Conservation (phyloP, 2,797 vertebrate genomes). For the Gouania willdenowi region DNA sequence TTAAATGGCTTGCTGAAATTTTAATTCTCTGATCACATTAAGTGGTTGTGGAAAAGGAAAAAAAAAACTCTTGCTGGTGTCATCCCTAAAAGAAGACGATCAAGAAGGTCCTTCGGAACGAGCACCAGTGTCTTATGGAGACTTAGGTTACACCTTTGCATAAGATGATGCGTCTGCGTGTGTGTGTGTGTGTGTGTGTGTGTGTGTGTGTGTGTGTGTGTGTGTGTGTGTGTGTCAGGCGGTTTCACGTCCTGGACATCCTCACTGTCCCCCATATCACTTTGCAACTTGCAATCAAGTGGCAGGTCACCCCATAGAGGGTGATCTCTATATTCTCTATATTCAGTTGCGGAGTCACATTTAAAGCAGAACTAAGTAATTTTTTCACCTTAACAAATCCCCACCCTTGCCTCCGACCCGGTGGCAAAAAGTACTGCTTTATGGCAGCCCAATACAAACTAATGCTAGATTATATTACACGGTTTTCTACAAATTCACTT, state of each 20-base stretch:
- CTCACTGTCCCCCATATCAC: constrained; percentile 22
- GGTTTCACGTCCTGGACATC: constrained; percentile 57
- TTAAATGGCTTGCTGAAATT: constrained; percentile 81
- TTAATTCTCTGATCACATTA: constrained; percentile 87
- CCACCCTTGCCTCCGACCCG: too few species aligned
- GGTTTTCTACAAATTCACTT: too few species aligned
- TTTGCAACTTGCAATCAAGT: constrained; percentile 52
- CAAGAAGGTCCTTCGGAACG: constrained; percentile 37
- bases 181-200: too few species aligned
- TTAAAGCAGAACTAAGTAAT: too few species aligned
- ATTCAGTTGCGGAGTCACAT: too few species aligned
- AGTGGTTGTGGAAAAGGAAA: constrained; percentile 80
- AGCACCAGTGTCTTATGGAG: constrained; percentile 47
- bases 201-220: too few species aligned
- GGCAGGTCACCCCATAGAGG: constrained; percentile 9
- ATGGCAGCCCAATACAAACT: too few species aligned
- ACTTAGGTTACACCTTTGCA: constrained; percentile 69
- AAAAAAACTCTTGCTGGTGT: constrained; percentile 71
- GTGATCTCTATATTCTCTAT: background rate
- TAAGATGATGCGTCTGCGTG: constrained; percentile 44
- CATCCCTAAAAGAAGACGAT: constrained; percentile 69
- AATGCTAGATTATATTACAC: too few species aligned
- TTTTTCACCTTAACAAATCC: too few species aligned
- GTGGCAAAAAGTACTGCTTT: too few species aligned
- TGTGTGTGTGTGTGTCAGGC: constrained; percentile 55